Conservation (phyloP, 2,113 vertebrate genomes). For the Hypanus sabinus region DNA sequence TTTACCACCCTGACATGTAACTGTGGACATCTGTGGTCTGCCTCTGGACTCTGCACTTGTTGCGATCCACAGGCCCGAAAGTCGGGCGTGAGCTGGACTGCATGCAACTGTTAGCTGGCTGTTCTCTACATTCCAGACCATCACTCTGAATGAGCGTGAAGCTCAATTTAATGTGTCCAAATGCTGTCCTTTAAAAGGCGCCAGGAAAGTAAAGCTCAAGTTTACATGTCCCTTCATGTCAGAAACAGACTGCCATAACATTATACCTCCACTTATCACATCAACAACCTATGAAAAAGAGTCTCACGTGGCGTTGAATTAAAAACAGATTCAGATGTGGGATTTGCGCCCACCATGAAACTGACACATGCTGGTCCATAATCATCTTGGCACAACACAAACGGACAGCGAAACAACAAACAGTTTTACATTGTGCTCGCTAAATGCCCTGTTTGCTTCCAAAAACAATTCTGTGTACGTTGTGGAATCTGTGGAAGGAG, state of each 20-base stretch:
- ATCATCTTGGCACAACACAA: background rate
- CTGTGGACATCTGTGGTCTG: too few species aligned
- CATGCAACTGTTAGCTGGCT: too few species aligned
- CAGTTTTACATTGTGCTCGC: too few species aligned
- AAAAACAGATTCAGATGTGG: background rate
- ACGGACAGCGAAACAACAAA: background rate
- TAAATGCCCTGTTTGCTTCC: too few species aligned
- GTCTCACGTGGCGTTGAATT: background rate
- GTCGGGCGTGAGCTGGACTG: too few species aligned
- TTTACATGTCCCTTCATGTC: too few species aligned
- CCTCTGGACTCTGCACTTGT: too few species aligned
- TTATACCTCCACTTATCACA: background rate
- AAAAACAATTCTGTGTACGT: too few species aligned
- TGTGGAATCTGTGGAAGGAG: too few species aligned
- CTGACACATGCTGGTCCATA: background rate
- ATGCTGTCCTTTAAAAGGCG: background rate
- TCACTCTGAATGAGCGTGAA: background rate
- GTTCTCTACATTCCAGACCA: background rate
- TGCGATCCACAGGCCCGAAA: too few species aligned
- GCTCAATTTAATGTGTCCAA: background rate
- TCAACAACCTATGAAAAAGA: background rate
- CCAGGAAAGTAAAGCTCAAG: too few species aligned
- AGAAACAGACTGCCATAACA: background rate
- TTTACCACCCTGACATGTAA: too few species aligned
- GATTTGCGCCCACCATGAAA: background rate